These are phyloP conservation scores for Rhabdophis nuchalis DNA, from an alignment of 2,797 vertebrate genomes.

Conservation along the genomic window DNA sequence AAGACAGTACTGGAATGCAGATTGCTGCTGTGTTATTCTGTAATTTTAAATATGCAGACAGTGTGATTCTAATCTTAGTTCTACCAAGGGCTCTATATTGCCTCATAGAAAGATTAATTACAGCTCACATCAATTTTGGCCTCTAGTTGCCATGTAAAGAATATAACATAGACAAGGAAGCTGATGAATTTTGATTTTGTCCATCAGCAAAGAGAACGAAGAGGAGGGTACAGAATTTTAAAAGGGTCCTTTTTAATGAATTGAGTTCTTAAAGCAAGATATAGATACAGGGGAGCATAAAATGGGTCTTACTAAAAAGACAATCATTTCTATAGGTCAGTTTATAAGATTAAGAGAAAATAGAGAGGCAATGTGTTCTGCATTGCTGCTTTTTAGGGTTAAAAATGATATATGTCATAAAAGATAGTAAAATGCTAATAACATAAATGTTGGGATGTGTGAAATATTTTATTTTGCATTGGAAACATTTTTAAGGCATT, in stretches of 20 bases:
- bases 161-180: slow-evolving; percentile 58
- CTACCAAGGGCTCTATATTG: slow-evolving; percentile 55
- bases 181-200: slow-evolving; percentile 63
- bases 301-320: slow-evolving; percentile 34
- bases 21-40: slow-evolving; percentile 49
- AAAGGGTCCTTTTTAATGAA: slow-evolving; percentile 9
- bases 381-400: slow-evolving; percentile 14
- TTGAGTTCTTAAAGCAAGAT: slow-evolving; percentile 31
- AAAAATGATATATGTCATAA: slow-evolving; percentile 28
- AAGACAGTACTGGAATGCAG: slow-evolving; percentile 58
- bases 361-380: slow-evolving; percentile 3
- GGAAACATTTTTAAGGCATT: background rate
- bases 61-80: slow-evolving; percentile 50
- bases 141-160: slow-evolving; percentile 73
- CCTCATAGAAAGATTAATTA: slow-evolving; percentile 71
- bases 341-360: slow-evolving; percentile 42
- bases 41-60: slow-evolving; percentile 66
- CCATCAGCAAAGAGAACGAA: slow-evolving; percentile 31
- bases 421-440: background rate
- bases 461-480: background rate
- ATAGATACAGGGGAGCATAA: slow-evolving; percentile 38
- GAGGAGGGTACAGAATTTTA: slow-evolving; percentile 39
- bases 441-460: background rate
- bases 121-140: slow-evolving; percentile 66
- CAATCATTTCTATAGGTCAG: slow-evolving; percentile 42